Conservation (phyloP, 2,888 invertebrate genomes). For the Strigamia transsilvanica region DNA sequence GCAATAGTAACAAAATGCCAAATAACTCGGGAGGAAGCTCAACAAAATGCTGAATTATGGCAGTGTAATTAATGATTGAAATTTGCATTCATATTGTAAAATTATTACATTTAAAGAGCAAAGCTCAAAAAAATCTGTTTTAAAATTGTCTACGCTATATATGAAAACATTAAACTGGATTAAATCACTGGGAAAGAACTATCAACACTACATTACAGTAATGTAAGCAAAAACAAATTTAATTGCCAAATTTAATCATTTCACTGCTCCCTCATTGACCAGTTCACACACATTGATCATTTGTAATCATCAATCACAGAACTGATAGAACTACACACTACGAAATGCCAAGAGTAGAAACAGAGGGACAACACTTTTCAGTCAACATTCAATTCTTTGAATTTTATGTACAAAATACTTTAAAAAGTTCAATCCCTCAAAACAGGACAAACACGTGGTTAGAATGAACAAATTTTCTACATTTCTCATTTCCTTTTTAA, state of each 20-base stretch:
- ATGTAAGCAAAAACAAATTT: slow-evolving; percentile 6
- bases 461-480: slow-evolving; percentile 31
- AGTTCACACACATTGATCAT: slow-evolving; percentile 29
- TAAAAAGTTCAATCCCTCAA: slow-evolving; percentile 39
- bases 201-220: neutral
- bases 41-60: slow-evolving; percentile 31
- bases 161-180: slow-evolving; percentile 27
- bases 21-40: slow-evolving; percentile 25
- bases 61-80: slow-evolving; percentile 42
- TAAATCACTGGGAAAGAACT: slow-evolving; percentile 42
- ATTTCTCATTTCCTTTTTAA: slow-evolving; percentile 11
- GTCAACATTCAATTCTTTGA: slow-evolving; percentile 11
- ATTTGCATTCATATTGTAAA: slow-evolving; percentile 26
- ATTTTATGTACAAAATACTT: slow-evolving; percentile 11
- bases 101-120: neutral
- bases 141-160: neutral
- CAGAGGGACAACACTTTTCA: neutral
- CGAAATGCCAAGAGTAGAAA: slow-evolving; percentile 41
- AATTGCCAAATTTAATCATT: slow-evolving; percentile 33
- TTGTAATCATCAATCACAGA: slow-evolving; percentile 2
- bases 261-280: slow-evolving; percentile 18
- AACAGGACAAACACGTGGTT: slow-evolving; percentile 19
- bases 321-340: slow-evolving; percentile 36
- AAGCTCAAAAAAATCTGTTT: slow-evolving; percentile 12
- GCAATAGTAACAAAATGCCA: slow-evolving; percentile 32